Conservation (phyloP, 2,797 vertebrate genomes). For the Iguana delicatissima region DNA sequence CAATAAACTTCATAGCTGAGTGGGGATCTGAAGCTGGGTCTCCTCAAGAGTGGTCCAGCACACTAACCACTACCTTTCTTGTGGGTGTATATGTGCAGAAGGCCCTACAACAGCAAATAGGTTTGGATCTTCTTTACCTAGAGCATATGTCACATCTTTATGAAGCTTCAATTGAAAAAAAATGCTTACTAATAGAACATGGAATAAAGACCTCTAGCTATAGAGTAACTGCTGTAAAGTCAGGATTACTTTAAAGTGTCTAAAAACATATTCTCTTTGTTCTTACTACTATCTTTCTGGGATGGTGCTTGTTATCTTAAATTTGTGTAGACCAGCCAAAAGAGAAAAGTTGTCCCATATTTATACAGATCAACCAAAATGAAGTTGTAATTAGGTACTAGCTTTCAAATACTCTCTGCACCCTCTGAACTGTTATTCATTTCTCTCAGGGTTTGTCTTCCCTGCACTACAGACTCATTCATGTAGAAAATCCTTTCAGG, state of each 20-base stretch:
- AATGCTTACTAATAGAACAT: not conserved
- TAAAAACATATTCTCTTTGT: not conserved
- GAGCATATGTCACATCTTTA: not conserved
- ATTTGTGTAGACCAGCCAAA: not conserved
- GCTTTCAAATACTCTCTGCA: constrained; percentile 1
- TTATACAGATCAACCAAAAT: not conserved
- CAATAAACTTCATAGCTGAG: not conserved
- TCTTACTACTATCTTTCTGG: not conserved
- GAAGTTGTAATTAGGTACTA: not conserved
- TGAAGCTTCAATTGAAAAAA: not conserved
- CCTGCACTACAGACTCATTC: not conserved
- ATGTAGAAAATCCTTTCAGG: constrained; percentile 23
- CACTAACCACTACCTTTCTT: not conserved
- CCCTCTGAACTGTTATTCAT: not conserved
- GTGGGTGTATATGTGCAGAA: not conserved
- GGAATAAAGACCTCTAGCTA: not conserved
- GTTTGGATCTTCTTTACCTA: not conserved
- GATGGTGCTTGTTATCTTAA: not conserved
- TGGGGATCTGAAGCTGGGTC: not conserved
- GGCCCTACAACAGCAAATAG: not conserved
- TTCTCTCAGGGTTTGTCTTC: not conserved
- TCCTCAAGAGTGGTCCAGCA: not conserved
- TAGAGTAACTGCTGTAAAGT: not conserved
- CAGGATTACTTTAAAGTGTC: not conserved
- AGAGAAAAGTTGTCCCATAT: not conserved